A percentile compares a stretch with the other conserved stretches of the same genome.
Conservation (phyloP, 2,888 invertebrate genomes). For the Cosmia trapezina region DNA sequence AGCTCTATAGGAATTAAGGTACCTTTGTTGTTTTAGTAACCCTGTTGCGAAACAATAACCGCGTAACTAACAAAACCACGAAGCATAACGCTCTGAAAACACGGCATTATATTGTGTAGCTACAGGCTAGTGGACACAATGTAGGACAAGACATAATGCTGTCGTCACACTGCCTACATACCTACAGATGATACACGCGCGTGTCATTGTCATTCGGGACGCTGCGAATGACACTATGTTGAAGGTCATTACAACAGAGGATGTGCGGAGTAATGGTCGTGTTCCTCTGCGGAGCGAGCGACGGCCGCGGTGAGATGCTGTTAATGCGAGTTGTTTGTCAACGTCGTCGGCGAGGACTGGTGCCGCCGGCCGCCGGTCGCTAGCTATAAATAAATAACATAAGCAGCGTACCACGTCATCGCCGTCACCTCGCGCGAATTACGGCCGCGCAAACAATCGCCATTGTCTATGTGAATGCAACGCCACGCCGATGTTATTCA, state of each 20-base stretch:
- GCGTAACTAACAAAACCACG: not conserved
- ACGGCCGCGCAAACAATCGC: slow-evolving; percentile 72
- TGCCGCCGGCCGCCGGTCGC: slow-evolving; percentile 73
- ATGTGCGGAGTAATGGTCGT: slow-evolving; percentile 75
- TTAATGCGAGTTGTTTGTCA: slow-evolving; percentile 85
- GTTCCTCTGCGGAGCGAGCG: slow-evolving; percentile 72
- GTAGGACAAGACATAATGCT: slow-evolving; percentile 33
- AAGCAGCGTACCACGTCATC: slow-evolving; percentile 73
- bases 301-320: slow-evolving; percentile 65
- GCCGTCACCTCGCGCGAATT: slow-evolving; percentile 70
- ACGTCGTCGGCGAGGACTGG: slow-evolving; percentile 78
- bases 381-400: slow-evolving; percentile 84
- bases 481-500: slow-evolving; percentile 68
- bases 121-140: slow-evolving; percentile 9
- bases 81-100: slow-evolving; percentile 15
- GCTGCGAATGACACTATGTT: slow-evolving; percentile 66
- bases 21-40: slow-evolving; percentile 13
- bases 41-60: slow-evolving; percentile 24
- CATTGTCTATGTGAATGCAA: slow-evolving; percentile 77
- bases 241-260: slow-evolving; percentile 75
- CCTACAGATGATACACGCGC: slow-evolving; percentile 46
- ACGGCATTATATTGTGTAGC: slow-evolving; percentile 3
- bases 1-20: slow-evolving; percentile 13
- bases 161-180: slow-evolving; percentile 34
- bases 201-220: slow-evolving; percentile 67